Base-by-base conservation (phyloP, 1,140 invertebrate species). In the Mizuhopecten yessoensis region DNA sequence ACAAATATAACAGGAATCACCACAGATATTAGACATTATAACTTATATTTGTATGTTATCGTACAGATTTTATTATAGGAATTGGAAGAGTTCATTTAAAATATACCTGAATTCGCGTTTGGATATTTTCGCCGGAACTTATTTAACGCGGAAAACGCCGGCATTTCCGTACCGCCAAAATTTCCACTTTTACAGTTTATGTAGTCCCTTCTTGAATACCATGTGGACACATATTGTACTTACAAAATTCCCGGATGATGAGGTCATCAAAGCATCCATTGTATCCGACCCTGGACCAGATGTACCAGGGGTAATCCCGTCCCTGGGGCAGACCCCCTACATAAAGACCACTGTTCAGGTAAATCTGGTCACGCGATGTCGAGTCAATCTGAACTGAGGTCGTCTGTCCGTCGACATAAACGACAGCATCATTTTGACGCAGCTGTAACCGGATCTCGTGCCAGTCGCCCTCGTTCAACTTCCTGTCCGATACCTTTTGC, bases 261-360 rank as follows among this genome's bases (percentile, higher is more conserved):
- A 95, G 49, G 88, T 95, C 95, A 89, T 92, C 91, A 5, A 96
- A 88, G 87, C 96, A 96, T 0, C 96, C 96, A 20, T 90, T 92
- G 88, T 94, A 95, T 29, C 93, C 93, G 29, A 93, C 92, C 29
- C 93, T 88, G 10, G 94, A 91, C 94, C 94, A 96, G 0, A 95
- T 89, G 36, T 95, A 88, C 96, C 95, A 96, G 0, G 96, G 57
- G 57, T 75, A 75, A 20, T 95, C 87, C 29, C 90, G 49, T 20
- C 36, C 34, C 33, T 86, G 34, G 45, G 87, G 89, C 87, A 92
- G 89, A 94, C 93, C 91, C 91, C 88, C 39, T 34, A 91, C 42
- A 39, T 86, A 90, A 13, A 91, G 45, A 34, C 88, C 89, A 90
- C 42, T 90, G 86, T 89, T 87, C 34, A 93, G 89, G 34, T 90